Evolutionary conservation across 2,888 invertebrate species (phyloP).

Genomic region (Euclidia mi): DNA sequence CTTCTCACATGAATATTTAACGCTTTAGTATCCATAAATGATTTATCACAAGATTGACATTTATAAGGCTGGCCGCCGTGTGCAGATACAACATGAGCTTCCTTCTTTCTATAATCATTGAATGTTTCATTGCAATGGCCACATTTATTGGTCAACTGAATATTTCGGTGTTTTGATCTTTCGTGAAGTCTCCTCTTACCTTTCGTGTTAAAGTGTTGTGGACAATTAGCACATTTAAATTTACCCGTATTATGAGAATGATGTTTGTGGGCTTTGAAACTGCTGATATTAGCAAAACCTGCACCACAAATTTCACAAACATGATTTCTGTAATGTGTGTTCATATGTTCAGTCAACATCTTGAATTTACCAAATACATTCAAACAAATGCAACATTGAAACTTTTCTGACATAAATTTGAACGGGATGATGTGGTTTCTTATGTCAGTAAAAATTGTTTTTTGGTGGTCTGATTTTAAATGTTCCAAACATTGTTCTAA

Average conservation of each 20-base stretch:
- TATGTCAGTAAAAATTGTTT: slow-evolving; percentile 30
- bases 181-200: slow-evolving; percentile 5
- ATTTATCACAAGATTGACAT: slow-evolving; percentile 38
- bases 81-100: neutral
- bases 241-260: slow-evolving; percentile 62
- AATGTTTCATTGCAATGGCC: slow-evolving; percentile 13
- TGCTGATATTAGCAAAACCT: slow-evolving; percentile 63
- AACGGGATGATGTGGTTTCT: slow-evolving; percentile 51
- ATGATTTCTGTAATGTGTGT: slow-evolving; percentile 63
- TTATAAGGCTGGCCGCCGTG: slow-evolving; percentile 8
- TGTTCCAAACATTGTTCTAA: slow-evolving; percentile 29
- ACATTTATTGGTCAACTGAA: slow-evolving; percentile 40
- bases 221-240: slow-evolving; percentile 61
- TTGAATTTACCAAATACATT: slow-evolving; percentile 33
- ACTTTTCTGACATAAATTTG: slow-evolving; percentile 32
- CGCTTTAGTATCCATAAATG: slow-evolving; percentile 21
- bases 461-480: slow-evolving; percentile 26
- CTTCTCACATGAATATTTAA: slow-evolving; percentile 30
- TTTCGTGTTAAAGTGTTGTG: neutral
- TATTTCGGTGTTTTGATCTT: slow-evolving; percentile 25
- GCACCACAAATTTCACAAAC: slow-evolving; percentile 68
- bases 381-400: slow-evolving; percentile 39
- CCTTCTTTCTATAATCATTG: slow-evolving; percentile 6
- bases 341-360: slow-evolving; percentile 36
- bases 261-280: slow-evolving; percentile 54